Percentiles rank a stretch among this genome's conserved stretches.
These are phyloP conservation scores for Piaya cayana DNA, from an alignment of 2,113 vertebrate species.

Conservation along the genomic window DNA sequence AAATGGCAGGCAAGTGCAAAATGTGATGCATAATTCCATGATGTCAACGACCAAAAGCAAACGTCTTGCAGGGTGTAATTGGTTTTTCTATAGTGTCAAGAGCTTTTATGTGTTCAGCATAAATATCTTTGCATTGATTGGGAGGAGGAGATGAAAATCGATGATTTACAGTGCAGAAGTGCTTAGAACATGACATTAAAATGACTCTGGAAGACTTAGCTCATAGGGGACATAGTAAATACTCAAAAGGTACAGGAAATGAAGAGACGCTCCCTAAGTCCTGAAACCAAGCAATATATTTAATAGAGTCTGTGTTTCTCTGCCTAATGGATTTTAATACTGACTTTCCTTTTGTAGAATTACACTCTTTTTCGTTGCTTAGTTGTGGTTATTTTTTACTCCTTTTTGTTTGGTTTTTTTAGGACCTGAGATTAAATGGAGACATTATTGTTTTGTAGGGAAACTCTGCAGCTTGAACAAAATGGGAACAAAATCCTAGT, in stretches of 20 bases:
- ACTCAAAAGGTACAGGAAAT: constrained; percentile 62
- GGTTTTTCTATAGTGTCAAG: constrained; percentile 67
- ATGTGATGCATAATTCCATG: constrained; percentile 62
- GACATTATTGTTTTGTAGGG: background rate
- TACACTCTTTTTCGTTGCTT: background rate
- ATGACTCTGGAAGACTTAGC: constrained; percentile 66
- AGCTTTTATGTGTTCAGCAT: constrained; percentile 73
- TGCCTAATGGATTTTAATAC: constrained; percentile 48
- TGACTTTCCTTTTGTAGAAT: background rate
- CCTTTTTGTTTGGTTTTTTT: background rate
- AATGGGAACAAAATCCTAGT: background rate
- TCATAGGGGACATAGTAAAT: constrained; percentile 63
- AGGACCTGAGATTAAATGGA: background rate
- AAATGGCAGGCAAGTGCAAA: constrained; percentile 51
- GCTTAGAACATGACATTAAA: constrained; percentile 64
- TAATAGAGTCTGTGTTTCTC: constrained; percentile 39
- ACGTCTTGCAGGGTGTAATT: constrained; percentile 56
- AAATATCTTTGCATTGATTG: constrained; percentile 74
- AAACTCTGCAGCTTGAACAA: background rate
- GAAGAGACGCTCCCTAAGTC: constrained; percentile 58
- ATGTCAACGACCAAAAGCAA: constrained; percentile 53
- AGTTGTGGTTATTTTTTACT: background rate
- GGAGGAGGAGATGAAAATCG: constrained; percentile 71
- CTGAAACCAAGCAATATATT: constrained; percentile 54
- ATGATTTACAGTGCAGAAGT: constrained; percentile 54